Conservation (phyloP, 2,888 invertebrate species). For the Eupelmus urozonus region DNA sequence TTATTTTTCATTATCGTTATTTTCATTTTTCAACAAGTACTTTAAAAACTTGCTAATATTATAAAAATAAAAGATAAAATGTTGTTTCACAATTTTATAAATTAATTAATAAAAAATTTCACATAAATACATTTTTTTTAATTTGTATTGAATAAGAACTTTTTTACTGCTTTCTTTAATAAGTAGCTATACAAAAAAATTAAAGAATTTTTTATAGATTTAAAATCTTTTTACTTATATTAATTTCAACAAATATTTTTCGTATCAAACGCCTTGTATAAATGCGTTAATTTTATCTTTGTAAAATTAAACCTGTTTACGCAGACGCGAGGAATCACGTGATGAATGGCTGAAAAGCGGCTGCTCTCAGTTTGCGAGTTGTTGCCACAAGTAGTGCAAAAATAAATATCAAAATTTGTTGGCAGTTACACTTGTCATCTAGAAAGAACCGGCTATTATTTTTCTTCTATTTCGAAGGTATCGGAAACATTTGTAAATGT, state of each 20-base stretch:
- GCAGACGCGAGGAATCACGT: constrained; percentile 22
- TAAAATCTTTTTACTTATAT: too few relatives aligned
- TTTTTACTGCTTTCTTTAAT: too few relatives aligned
- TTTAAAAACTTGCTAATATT: too few relatives aligned
- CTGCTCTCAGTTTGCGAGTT: not conserved
- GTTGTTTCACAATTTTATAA: too few relatives aligned
- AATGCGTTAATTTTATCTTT: not conserved
- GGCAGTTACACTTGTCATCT: constrained; percentile 10
- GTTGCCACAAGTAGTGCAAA: not conserved
- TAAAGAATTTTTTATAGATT: not conserved
- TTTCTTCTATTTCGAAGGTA: constrained; percentile 11
- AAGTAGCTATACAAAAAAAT: too few relatives aligned
- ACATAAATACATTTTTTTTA: too few relatives aligned
- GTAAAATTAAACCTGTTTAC: constrained; percentile 15
- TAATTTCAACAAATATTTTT: too few relatives aligned
- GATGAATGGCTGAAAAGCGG: constrained; percentile 2
- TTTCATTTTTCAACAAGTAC: too few relatives aligned
- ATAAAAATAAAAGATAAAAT: too few relatives aligned
- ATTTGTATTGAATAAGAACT: too few relatives aligned
- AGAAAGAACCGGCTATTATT: constrained; percentile 6
- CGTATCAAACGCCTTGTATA: too few relatives aligned
- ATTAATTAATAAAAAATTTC: not conserved
- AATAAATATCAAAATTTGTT: constrained; percentile 40
- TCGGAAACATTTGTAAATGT: constrained; percentile 48
- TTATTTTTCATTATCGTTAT: too few relatives aligned